Evolutionary conservation across 2,888 invertebrate species (phyloP).

Genomic region (Ferrisia virgata): DNA sequence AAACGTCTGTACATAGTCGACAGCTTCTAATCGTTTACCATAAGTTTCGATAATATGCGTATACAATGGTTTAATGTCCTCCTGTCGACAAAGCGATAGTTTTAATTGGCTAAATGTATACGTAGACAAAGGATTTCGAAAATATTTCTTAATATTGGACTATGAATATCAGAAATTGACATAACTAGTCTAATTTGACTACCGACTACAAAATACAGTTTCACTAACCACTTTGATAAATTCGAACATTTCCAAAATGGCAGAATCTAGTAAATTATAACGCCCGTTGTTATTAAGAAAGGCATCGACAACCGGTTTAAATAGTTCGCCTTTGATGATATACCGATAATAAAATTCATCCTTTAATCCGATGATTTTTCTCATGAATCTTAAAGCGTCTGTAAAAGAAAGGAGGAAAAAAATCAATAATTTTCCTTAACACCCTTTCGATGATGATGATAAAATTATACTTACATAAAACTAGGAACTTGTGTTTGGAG

Average conservation of each 20-base stretch:
- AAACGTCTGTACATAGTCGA: constrained; percentile 98
- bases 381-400: constrained; percentile 92
- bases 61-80: constrained; percentile 85
- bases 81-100: constrained; percentile 55
- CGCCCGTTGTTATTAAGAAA: constrained; percentile 95
- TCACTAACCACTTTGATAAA: constrained; percentile 79
- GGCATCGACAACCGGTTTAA: constrained; percentile 93
- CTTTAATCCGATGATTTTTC: constrained; percentile 94
- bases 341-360: constrained; percentile 98
- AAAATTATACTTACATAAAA: constrained; percentile 68
- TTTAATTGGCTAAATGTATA: not conserved
- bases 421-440: constrained; percentile 15
- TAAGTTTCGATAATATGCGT: constrained; percentile 95
- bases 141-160: no score
- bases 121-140: not conserved
- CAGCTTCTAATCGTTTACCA: constrained; percentile 87
- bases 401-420: constrained; percentile 49
- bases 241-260: constrained; percentile 98
- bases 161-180: no score
- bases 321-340: constrained; percentile 89
- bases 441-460: not conserved
- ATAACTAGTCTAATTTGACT: no score
- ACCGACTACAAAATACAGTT: not conserved
- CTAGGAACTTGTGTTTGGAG: constrained; percentile 94
- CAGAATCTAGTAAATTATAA: constrained; percentile 98